Conservation (phyloP, 2,888 invertebrate genomes). For the Eupeodes luniger region DNA sequence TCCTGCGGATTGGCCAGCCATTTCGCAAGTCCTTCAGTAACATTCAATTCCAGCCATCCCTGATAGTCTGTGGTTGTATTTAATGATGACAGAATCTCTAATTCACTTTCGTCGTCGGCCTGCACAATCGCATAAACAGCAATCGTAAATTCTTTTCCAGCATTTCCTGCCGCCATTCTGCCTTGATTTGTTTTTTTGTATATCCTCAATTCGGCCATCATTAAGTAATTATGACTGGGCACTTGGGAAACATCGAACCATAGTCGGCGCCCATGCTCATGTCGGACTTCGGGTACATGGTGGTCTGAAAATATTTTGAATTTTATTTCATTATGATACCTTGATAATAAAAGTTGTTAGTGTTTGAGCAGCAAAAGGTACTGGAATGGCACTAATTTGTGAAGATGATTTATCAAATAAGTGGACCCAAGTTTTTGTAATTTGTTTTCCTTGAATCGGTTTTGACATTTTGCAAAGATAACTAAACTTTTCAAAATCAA, state of each 20-base stretch:
- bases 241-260: conserved; percentile 97
- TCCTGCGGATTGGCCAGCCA: conserved; percentile 91
- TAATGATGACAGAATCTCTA: conserved; percentile 90
- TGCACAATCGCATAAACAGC: conserved; percentile 82
- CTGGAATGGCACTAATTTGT: neutral
- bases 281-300: conserved; percentile 90
- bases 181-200: conserved; percentile 86
- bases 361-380: neutral
- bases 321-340: neutral
- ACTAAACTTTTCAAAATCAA: too few relatives aligned
- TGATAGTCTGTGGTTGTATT: conserved; percentile 90
- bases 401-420: neutral
- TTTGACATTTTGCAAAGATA: too few relatives aligned
- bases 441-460: too few relatives aligned
- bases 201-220: conserved; percentile 94
- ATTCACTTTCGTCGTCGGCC: conserved; percentile 86
- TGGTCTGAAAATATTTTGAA: conserved; percentile 86
- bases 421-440: too few relatives aligned
- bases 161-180: conserved; percentile 81
- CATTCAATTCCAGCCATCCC: conserved; percentile 95
- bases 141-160: conserved; percentile 81
- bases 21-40: conserved; percentile 90
- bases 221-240: conserved; percentile 90
- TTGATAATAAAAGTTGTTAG: neutral
- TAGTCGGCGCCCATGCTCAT: conserved; percentile 93